phyloP scores from a whole-genome alignment of 2,888 invertebrate genomes.

The Apamea crenata region DNA sequence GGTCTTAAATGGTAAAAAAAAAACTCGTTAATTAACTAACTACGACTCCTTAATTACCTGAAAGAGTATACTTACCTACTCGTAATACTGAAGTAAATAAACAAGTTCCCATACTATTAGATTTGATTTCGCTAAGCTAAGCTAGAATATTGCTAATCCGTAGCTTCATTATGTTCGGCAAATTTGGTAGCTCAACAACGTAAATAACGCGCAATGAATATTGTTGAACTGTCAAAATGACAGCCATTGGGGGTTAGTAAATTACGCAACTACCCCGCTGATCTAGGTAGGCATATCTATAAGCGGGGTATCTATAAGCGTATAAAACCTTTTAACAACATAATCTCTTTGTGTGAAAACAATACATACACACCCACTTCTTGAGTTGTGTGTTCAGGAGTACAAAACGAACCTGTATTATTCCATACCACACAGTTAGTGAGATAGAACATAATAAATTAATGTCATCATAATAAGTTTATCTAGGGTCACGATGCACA shows the following conservation, averaged over 20 bases:
- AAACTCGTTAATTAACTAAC: not conserved
- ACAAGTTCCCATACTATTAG: not conserved
- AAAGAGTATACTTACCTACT: not conserved
- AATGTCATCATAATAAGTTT: constrained; percentile 89
- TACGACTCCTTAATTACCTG: no score
- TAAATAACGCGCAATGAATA: no score
- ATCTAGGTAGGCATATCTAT: no score
- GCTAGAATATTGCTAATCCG: no score
- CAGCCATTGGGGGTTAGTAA: no score
- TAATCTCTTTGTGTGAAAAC: constrained; percentile 28
- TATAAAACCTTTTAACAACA: not conserved
- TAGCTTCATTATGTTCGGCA: no score
- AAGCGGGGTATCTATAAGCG: no score
- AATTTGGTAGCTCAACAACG: no score
- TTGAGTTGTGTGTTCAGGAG: constrained; percentile 17
- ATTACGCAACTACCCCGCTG: no score
- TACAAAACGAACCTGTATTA: constrained; percentile 79
- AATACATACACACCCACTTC: constrained; percentile 28
- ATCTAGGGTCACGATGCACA: constrained; percentile 85
- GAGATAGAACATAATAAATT: constrained; percentile 78
- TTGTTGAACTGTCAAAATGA: no score
- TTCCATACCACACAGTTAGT: constrained; percentile 77
- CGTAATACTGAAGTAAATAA: not conserved
- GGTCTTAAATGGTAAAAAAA: not conserved
- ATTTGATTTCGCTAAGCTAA: not conserved